A percentile compares a stretch with the other conserved stretches of the same genome.
Conservation (phyloP, 2,113 vertebrate species). For the Lutjanus erythropterus region DNA sequence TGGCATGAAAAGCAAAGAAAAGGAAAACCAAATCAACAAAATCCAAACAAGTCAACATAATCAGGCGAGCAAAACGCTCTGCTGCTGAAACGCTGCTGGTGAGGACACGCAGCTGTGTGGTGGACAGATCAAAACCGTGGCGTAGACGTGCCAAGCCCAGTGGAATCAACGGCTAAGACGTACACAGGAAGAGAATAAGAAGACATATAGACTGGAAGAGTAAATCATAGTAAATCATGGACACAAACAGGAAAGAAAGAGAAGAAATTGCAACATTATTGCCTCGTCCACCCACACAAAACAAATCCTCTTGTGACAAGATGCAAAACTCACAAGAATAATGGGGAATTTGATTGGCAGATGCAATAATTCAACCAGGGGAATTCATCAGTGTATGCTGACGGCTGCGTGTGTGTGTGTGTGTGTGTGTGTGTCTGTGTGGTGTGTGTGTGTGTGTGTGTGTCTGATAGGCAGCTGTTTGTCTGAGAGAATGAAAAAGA, state of each 20-base stretch:
- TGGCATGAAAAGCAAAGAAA: no score
- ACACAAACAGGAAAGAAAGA: constrained; percentile 27
- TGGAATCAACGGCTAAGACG: no score
- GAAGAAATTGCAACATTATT: constrained; percentile 30
- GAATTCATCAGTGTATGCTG: constrained; percentile 59
- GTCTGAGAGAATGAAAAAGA: constrained; percentile 59
- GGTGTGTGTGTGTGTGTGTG: background rate
- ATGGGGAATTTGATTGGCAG: constrained; percentile 72
- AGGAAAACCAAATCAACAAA: no score
- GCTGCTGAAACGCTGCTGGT: no score
- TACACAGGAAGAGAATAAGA: background rate
- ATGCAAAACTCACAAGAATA: constrained; percentile 61
- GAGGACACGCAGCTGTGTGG: no score
- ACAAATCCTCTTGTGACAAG: constrained; percentile 49
- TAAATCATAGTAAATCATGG: constrained; percentile 26
- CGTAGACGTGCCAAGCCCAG: no score
- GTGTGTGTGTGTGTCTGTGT: constrained; percentile 13
- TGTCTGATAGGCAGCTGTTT: constrained; percentile 69
- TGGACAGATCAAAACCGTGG: no score
- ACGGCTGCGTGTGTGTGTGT: constrained; percentile 13
- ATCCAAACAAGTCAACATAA: no score
- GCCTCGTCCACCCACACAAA: constrained; percentile 59
- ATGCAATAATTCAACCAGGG: constrained; percentile 68
- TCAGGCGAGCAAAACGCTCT: no score
- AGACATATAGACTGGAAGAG: background rate